Evolutionary conservation across 2,797 vertebrate genomes (phyloP), one percentile per base, ranked within the genome.

Genomic region (Danio choprae): DNA sequence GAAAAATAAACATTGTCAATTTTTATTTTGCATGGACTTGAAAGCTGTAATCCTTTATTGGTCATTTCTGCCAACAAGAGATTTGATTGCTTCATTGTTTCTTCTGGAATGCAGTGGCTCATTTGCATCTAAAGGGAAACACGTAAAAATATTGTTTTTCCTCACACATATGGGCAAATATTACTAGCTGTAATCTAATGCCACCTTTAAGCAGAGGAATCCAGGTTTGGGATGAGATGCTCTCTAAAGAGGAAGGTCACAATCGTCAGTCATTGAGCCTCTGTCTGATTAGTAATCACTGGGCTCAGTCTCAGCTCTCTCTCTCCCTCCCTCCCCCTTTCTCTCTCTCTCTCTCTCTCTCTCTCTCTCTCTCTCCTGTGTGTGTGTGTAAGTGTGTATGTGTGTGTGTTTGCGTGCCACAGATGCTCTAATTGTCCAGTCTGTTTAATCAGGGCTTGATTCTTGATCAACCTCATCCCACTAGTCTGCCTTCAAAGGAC

Each of bases 371-470:
- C 1, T 29, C n/a, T n/a, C n/a, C n/a, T n/a, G 29, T n/a, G n/a
- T n/a, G n/a, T n/a, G 3, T 48, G 3, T 46, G 7, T 38, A n/a
- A n/a, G n/a, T n/a, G 29, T n/a, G n/a, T n/a, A n/a, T n/a, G 3
- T 48, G 3, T 46, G 7, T 38, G 0, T 15, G 7, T 50, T n/a
- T 62, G 16, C 22, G 48, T 76, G 38, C 46, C 78, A 36, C 41
- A 56, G 36, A 60, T 65, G 67, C 43, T 74, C 36, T 80, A 70
- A 67, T 77, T 80, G 71, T 70, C 67, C 74, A 44, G 62, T 58
- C 74, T 73, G 74, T 73, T 73, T 55, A 84, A 84, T 78, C 56
- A 81, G 40, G 44, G 68, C 79, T 43, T 56, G 53, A 46, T 60
- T 77, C 79, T 77, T 70, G 46, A 81, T 78, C 58, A 76, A 55